These are phyloP conservation scores for Scaptomyza montana DNA, from an alignment of 1,140 invertebrate genomes.

Conservation along the genomic window DNA sequence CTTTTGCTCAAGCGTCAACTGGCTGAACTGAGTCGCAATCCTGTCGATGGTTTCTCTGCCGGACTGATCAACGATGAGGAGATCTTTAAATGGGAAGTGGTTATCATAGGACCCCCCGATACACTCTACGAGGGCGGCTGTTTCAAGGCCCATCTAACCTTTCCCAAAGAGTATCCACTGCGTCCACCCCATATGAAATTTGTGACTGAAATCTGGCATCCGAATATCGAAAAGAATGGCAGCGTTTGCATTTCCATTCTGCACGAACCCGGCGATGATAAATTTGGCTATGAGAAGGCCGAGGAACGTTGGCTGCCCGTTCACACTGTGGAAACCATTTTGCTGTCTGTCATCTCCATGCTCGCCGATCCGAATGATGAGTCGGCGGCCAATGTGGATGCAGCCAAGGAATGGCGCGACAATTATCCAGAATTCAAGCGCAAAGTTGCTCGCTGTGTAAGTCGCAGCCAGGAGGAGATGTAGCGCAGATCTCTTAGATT, in stretches of 20 bases:
- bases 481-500: constrained; percentile 14
- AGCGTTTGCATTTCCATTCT: constrained; percentile 99
- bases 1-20: constrained; percentile 97
- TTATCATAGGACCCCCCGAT: constrained; percentile 99
- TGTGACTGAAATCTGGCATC: constrained; percentile 99
- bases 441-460: constrained; percentile 97
- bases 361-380: constrained; percentile 99
- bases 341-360: constrained; percentile 99
- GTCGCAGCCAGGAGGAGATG: constrained; percentile 88
- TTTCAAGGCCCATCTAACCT: constrained; percentile 97
- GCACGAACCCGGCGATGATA: constrained; percentile 99
- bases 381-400: constrained; percentile 99
- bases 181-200: constrained; percentile 99
- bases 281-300: constrained; percentile 97
- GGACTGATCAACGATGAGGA: constrained; percentile 97
- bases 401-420: constrained; percentile 90
- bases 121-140: constrained; percentile 99
- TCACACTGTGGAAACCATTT: constrained; percentile 99
- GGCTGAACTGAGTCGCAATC: constrained; percentile 98
- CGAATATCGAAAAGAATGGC: constrained; percentile 97
- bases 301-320: constrained; percentile 99
- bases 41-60: constrained; percentile 93
- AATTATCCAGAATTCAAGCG: constrained; percentile 97
- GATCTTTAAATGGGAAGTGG: constrained; percentile 99
- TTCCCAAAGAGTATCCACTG: constrained; percentile 99